Conservation (phyloP, 2,797 vertebrate genomes). For the Sciurus vulgaris region DNA sequence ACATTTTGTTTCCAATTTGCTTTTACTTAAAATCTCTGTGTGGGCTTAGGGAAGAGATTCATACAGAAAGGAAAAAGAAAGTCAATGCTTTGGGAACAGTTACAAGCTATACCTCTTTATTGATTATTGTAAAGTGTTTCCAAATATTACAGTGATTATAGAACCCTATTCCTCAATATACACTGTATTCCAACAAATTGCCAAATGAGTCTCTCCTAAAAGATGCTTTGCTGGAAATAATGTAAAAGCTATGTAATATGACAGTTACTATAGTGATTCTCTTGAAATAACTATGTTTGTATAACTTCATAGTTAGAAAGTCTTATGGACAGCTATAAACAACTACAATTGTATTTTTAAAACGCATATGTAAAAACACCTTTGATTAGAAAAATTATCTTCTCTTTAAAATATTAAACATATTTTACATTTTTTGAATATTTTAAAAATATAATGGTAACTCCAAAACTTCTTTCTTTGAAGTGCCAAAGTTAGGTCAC, state of each 20-base stretch:
- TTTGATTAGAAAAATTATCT: slow-evolving; percentile 50
- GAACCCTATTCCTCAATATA: not conserved
- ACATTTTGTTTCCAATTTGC: slow-evolving; percentile 21
- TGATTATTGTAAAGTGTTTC: slow-evolving; percentile 47
- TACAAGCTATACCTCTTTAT: slow-evolving; percentile 37
- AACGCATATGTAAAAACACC: slow-evolving; percentile 28
- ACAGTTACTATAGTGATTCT: slow-evolving; percentile 63
- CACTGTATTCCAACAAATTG: slow-evolving; percentile 31
- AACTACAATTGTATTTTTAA: not conserved
- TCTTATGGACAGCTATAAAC: slow-evolving; percentile 23
- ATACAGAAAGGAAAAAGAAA: not conserved
- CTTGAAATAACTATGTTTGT: slow-evolving; percentile 63
- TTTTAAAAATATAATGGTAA: slow-evolving; percentile 55
- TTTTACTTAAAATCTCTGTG: slow-evolving; percentile 33
- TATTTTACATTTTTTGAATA: slow-evolving; percentile 10
- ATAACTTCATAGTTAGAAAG: slow-evolving; percentile 57
- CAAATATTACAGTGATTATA: slow-evolving; percentile 66
- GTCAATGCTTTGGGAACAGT: not conserved
- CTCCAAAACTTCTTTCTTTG: not conserved
- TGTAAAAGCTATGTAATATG: slow-evolving; percentile 57
- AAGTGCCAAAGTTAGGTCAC: not conserved
- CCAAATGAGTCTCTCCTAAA: slow-evolving; percentile 69
- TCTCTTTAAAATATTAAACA: slow-evolving; percentile 49
- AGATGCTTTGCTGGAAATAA: slow-evolving; percentile 63
- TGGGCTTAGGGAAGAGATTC: not conserved